Base-by-base conservation (phyloP, 2,113 vertebrate genomes). In the Lycaon pictus region DNA sequence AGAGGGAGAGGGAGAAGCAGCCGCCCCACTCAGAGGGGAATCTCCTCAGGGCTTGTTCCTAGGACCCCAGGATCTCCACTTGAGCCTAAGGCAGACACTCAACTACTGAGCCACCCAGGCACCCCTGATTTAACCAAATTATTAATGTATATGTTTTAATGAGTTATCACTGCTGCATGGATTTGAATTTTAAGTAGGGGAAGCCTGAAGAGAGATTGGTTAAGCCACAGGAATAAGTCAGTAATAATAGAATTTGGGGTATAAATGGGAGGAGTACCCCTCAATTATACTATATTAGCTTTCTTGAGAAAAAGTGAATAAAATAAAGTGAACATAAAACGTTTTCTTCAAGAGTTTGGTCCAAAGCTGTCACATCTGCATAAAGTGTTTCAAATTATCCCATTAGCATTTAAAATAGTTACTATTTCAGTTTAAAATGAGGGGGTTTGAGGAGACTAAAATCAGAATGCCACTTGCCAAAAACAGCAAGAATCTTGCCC, bases 311-410 rank as follows among this genome's bases (percentile, higher is more conserved):
- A 65, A 92, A 93, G 58, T 37, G 12, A 88, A 93, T 58, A 53
- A 72, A 80, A 90, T 62, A 43, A 83, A 88, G 55, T 16, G 32
- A 95, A 84, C 74, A 60, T 88, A 89, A 96, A 92, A 89, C 23
- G 71, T 69, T 77, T 23, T 83, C 35, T 86, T 97, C 17, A 81
- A 53, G 56, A 93, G 20, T 60, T 67, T n/a, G 77, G 58, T 95
- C 80, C 25, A 88, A 92, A 89, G 51, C 71, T 62, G 60, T 92
- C 83, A 92, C 56, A 81, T 62, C 22, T 93, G 19, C 19, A 56
- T 87, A 82, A 71, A 88, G 35, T 58, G 58, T 29, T 90, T 87
- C 27, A 86, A 7, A 19, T 60, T 65, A 43, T 81, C 15, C 53
- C 43, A 69, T 51, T 93, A 71, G n/a, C 80, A 63, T 69, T 93